A percentile compares a stretch with the other conserved stretches of the same genome.
These are phyloP conservation scores for Illadopsis cleaveri DNA, from an alignment of 2,113 vertebrate genomes.

Conservation along the genomic window DNA sequence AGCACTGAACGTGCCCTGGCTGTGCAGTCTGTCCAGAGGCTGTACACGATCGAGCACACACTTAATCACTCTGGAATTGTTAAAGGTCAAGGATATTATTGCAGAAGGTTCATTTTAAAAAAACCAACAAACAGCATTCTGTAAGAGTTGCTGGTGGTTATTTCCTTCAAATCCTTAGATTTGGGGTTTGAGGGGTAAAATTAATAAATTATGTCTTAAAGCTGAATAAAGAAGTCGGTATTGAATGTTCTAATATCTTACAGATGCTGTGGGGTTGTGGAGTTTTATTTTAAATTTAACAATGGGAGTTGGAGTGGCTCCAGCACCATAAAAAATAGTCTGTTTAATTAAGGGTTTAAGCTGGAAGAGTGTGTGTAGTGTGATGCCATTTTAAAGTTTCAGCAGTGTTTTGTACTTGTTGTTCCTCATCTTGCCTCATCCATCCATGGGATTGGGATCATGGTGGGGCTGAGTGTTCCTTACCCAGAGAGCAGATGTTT, in stretches of 20 bases:
- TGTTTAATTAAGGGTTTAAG: conserved; percentile 47
- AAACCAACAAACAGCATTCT: background rate
- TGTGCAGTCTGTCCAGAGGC: background rate
- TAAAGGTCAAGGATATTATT: background rate
- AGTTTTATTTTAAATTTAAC: conserved; percentile 51
- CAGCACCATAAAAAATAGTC: conserved; percentile 36
- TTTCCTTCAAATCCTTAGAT: background rate
- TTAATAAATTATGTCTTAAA: conserved; percentile 13
- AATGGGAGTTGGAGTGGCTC: conserved; percentile 52
- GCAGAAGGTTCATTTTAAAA: background rate
- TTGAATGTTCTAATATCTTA: conserved; percentile 39
- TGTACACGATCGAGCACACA: background rate
- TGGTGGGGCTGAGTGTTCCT: background rate
- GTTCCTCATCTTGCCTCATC: background rate
- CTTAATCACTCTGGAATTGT: background rate
- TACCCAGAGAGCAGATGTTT: background rate
- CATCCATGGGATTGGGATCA: background rate
- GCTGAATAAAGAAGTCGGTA: conserved; percentile 20
- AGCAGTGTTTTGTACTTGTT: conserved; percentile 4
- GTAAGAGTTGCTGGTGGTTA: background rate
- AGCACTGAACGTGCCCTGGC: rapidly evolving
- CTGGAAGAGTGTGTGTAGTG: background rate
- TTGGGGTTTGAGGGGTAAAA: background rate
- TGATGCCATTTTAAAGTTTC: conserved; percentile 46
- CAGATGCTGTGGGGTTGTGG: conserved; percentile 48